Evolutionary conservation across 2,888 invertebrate species (phyloP).

Genomic region (Trachelus stipa): DNA sequence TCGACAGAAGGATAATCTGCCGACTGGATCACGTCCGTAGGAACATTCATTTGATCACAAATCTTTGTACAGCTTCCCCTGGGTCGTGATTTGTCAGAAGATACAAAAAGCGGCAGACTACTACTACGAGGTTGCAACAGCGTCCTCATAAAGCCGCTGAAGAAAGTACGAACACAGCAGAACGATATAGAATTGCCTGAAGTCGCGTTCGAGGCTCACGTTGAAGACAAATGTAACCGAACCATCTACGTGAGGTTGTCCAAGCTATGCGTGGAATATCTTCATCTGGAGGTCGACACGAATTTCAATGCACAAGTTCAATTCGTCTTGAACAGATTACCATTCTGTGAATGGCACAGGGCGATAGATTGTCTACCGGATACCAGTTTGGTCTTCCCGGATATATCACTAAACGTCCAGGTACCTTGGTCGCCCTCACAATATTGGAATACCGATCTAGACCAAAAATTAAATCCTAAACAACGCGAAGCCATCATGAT

Average conservation of each 20-base stretch:
- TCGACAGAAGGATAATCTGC: neutral
- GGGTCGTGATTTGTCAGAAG: slow-evolving; percentile 82
- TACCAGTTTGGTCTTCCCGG: slow-evolving; percentile 79
- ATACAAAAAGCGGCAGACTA: slow-evolving; percentile 83
- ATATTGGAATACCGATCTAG: slow-evolving; percentile 76
- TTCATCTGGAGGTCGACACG: slow-evolving; percentile 73
- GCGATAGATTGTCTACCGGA: slow-evolving; percentile 82
- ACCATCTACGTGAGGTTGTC: slow-evolving; percentile 81
- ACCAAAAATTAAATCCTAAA: slow-evolving; percentile 77
- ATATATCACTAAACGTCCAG: slow-evolving; percentile 67
- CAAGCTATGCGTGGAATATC: slow-evolving; percentile 73
- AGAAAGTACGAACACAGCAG: slow-evolving; percentile 19
- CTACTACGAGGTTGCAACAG: slow-evolving; percentile 82
- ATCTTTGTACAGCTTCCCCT: slow-evolving; percentile 69
- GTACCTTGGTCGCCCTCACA: slow-evolving; percentile 79
- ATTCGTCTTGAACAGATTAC: slow-evolving; percentile 83
- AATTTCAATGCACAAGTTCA: slow-evolving; percentile 80
- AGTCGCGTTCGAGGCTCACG: slow-evolving; percentile 78
- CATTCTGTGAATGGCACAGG: slow-evolving; percentile 87
- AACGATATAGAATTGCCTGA: slow-evolving; percentile 56
- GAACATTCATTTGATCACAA: neutral
- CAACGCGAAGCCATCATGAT: slow-evolving; percentile 84
- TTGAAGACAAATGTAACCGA: slow-evolving; percentile 85
- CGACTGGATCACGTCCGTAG: neutral
- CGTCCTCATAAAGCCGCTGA: slow-evolving; percentile 69